Evolutionary conservation across 2,888 invertebrate species (phyloP), one percentile per base, ranked within the genome.

Genomic region (Melanotus villosus): DNA sequence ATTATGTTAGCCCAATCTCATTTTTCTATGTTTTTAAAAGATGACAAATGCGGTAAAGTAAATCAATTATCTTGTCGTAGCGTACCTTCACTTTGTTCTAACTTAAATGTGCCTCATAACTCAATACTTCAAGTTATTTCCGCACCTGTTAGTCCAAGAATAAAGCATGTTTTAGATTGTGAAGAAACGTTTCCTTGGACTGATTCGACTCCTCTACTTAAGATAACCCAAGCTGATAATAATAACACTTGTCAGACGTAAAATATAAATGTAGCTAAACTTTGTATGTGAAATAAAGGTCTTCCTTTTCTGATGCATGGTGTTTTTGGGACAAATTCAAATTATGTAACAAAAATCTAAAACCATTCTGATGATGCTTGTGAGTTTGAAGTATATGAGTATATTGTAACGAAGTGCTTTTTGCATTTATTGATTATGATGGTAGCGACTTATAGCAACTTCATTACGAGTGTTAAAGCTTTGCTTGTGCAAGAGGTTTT

Each of bases 1-100:
- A 81, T 81, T 7, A 81, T 82, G 16, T 64, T 84, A 23, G 82
- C 83, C 1, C 82, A 83, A 63, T 81, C 81, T 1, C 83, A 83
- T 65, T 72, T 83, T 23, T 79, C 81, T 1, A 76, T 84, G 73
- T 75, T 83, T 41, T 59, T 73, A 5, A 73, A 73, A 23, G 80
- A 81, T 23, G 78, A 78, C 3, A 75, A 70, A 50, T 57, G 54
- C 43, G 58, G 32, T n/a, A 69, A 69, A 45, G 32, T 47, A 3
- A 59, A 45, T 34, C 79, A 75, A 66, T 74, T 77, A 6, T 73
- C 77, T 2, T 83, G 80, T 64, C 78, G 80, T 43, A 84, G 83
- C 68, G 83, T 84, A 3, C 84, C 84, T 4, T 80, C 78, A 30
- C 70, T 84, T 50, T 81, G 75, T 65, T 75, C 78, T 1, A 79